phyloP scores from a whole-genome alignment of 2,113 vertebrate genomes.

The Archocentrus centrarchus region DNA sequence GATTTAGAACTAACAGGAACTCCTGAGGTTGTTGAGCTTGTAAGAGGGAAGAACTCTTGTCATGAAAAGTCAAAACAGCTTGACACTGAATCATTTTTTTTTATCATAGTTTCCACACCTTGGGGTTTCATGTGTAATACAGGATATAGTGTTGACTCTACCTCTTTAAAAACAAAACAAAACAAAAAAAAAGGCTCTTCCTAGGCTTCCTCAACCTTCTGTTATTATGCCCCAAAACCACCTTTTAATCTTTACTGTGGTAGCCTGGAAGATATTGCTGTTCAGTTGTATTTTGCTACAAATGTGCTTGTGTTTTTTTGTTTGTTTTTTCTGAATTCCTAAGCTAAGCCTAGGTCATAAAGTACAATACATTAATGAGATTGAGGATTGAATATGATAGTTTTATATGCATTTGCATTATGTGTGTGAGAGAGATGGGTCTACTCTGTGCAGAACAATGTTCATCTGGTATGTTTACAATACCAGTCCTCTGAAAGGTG shows the following conservation, averaged over 20 bases:
- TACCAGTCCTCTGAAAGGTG: constrained; percentile 45
- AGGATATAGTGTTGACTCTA: constrained; percentile 4
- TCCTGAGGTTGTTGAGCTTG: not conserved
- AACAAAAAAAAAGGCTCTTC: not conserved
- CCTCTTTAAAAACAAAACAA: not conserved
- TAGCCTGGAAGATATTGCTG: not conserved
- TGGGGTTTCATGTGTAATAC: not conserved
- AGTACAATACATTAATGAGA: too few relatives aligned
- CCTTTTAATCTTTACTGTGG: constrained; percentile 20
- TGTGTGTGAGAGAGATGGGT: not conserved
- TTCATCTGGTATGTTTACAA: not conserved
- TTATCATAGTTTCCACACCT: not conserved
- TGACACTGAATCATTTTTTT: not conserved
- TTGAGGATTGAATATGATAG: too few relatives aligned
- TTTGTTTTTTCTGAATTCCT: not conserved
- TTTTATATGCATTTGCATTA: too few relatives aligned
- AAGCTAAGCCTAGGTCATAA: constrained; percentile 7
- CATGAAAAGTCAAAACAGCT: not conserved
- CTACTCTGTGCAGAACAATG: not conserved
- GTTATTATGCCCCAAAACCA: not conserved
- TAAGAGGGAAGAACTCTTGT: not conserved
- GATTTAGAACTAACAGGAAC: not conserved
- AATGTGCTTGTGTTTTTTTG: not conserved
- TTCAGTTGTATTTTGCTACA: not conserved
- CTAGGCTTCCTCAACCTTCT: not conserved